Percentiles rank a stretch among this genome's conserved stretches.
These are phyloP conservation scores for Caenorhabditis angaria DNA, from an alignment of 2,888 invertebrate genomes.

Conservation along the genomic window DNA sequence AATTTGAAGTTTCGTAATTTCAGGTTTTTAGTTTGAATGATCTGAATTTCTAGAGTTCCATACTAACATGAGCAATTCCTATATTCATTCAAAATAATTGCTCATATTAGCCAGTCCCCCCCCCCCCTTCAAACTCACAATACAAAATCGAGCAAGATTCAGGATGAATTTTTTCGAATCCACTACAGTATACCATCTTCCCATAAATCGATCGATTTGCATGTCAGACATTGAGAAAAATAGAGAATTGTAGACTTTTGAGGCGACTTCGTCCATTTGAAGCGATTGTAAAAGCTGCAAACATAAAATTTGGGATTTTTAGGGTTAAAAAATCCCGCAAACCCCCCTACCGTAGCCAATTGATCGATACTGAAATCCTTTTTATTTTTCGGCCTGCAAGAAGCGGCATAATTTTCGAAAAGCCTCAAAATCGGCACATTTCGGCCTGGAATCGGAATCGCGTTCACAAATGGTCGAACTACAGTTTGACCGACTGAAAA, in stretches of 20 bases:
- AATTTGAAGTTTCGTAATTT: no score
- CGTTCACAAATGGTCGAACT: constrained; percentile 9
- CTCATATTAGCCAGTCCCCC: no score
- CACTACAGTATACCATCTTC: constrained; percentile 70
- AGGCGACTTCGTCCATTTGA: constrained; percentile 69
- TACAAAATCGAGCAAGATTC: constrained; percentile 66
- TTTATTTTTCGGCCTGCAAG: constrained; percentile 53
- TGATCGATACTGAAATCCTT: constrained; percentile 58
- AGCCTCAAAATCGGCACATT: constrained; percentile 60
- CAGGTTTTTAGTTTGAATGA: no score
- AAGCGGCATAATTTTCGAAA: constrained; percentile 64
- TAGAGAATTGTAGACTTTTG: constrained; percentile 62
- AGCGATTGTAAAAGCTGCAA: constrained; percentile 62
- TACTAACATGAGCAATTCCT: no score
- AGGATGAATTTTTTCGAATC: constrained; percentile 66
- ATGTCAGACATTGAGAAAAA: constrained; percentile 69
- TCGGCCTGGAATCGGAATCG: constrained; percentile 8
- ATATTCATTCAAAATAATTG: no score
- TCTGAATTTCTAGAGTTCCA: no score
- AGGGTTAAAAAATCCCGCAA: neutral
- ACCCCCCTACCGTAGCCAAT: constrained; percentile 50
- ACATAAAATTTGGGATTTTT: neutral
- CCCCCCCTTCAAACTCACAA: constrained; percentile 62
- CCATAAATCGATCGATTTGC: constrained; percentile 64
- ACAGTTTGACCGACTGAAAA: neutral